Evolutionary conservation across 2,888 invertebrate species (phyloP), one percentile per base, ranked within the genome.

Genomic region (Cryptocheilus praepositus): DNA sequence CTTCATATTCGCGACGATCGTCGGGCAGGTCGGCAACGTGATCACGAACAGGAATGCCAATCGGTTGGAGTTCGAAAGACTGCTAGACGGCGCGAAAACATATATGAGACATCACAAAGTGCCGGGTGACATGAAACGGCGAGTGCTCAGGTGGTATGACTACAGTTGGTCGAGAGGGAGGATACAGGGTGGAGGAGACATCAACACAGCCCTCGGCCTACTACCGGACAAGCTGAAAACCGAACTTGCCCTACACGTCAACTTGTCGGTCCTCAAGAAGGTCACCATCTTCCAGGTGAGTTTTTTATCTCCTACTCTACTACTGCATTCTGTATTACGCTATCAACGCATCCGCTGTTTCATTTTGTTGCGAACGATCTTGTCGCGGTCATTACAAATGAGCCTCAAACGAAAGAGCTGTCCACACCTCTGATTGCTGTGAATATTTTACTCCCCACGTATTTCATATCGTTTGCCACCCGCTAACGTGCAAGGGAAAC

Each of bases 31-130:
- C 61, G 98, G 98, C 77, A 98, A 98, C 89, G 98, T 98, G 85
- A 98, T 98, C 89, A 98, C 97, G 60, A 98, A 98, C 90, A 93
- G 98, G 81, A 98, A 98, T 89, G 98, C 98, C 55, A 98, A 97
- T 89, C 92, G 98, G 59, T 91, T 98, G 83, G 98, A 98, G 90
- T 98, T 98, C 85, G 98, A 98, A 90, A 91, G 98, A 73, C 92
- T 98, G 43, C 90, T 98, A 86, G 98, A 98, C 88, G 98, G 98
- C 64, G 98, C 98, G 71, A 98, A 98, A 89, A 95, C 97, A 28
- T 98, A 98, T 86, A 98, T 98, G 98, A 92, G 98, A 80, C 97
- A 98, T 89, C 98, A 98, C 89, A 98, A 98, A 91, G 96, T 96
- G 25, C 98, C 98, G 5, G 95, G 96, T 45, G 97, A 96, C 18